Evolutionary conservation across 2,113 vertebrate genomes (phyloP).

Genomic region (Chamaetylas fuelleborni): DNA sequence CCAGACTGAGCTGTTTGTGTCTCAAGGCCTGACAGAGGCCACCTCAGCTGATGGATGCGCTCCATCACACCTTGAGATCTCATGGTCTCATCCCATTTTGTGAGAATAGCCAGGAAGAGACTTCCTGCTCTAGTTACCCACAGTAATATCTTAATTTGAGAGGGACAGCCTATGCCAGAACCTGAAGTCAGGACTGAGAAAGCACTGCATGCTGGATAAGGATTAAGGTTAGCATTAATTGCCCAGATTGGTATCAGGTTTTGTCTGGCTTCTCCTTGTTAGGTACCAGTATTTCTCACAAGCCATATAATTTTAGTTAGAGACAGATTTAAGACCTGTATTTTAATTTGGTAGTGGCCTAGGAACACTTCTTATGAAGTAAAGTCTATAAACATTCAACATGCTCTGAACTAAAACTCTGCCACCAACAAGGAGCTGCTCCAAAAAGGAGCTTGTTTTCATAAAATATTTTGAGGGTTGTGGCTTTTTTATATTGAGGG

Average conservation of each 20-base stretch:
- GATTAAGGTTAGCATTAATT: background rate
- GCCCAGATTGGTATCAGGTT: background rate
- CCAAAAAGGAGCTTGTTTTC: background rate
- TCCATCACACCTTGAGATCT: background rate
- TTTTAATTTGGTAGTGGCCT: background rate
- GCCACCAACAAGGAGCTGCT: background rate
- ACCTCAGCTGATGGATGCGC: background rate
- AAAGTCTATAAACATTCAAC: background rate
- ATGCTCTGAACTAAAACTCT: background rate
- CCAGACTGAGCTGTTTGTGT: background rate
- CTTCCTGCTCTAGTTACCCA: background rate
- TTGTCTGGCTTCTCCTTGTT: background rate
- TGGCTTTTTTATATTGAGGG: background rate
- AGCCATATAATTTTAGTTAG: background rate
- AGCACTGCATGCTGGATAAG: background rate
- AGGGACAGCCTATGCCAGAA: background rate
- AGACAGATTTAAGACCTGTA: background rate
- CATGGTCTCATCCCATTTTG: accelerated
- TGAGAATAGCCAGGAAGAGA: background rate
- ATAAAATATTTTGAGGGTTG: background rate
- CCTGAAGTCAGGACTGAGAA: background rate
- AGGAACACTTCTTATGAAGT: background rate
- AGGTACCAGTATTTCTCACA: background rate
- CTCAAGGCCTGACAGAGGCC: background rate
- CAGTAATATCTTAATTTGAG: background rate